Percentiles rank a stretch among this genome's conserved stretches.
These are phyloP conservation scores for Drosophila nigromelanica DNA, from an alignment of 1,140 invertebrate genomes.

Conservation along the genomic window DNA sequence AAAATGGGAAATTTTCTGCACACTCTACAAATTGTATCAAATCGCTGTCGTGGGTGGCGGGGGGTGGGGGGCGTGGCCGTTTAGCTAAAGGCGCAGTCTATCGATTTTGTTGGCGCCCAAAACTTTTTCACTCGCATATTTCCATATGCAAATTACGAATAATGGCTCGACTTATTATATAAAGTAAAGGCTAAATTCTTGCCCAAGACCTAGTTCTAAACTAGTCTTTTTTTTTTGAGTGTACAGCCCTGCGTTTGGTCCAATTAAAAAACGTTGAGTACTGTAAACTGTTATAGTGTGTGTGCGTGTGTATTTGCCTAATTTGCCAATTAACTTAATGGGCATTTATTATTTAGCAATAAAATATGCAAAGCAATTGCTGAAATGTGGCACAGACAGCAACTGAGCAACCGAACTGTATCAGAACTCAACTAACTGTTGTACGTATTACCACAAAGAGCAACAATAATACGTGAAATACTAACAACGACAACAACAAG, in stretches of 20 bases:
- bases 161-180: slow-evolving; percentile 37
- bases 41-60: background rate
- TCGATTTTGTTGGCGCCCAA: slow-evolving; percentile 65
- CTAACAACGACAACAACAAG: slow-evolving; percentile 17
- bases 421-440: slow-evolving; percentile 65
- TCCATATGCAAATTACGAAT: slow-evolving; percentile 65
- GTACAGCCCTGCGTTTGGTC: slow-evolving; percentile 28
- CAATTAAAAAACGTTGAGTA: slow-evolving; percentile 46
- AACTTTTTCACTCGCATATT: slow-evolving; percentile 23
- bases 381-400: slow-evolving; percentile 69
- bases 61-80: slow-evolving; percentile 8
- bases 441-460: slow-evolving; percentile 57
- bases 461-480: slow-evolving; percentile 33
- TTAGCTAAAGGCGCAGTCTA: slow-evolving; percentile 42
- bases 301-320: slow-evolving; percentile 65
- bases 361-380: slow-evolving; percentile 81
- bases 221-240: slow-evolving; percentile 15
- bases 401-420: slow-evolving; percentile 9
- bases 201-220: slow-evolving; percentile 16
- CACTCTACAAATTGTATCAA: slow-evolving; percentile 45
- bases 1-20: slow-evolving; percentile 46
- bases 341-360: slow-evolving; percentile 83
- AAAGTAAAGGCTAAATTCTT: background rate
- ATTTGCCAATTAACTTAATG: slow-evolving; percentile 82
- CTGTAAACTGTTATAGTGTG: slow-evolving; percentile 33